phyloP scores from a whole-genome alignment of 92 coral and sea anemone species.

The Palythoa grandiflora region DNA sequence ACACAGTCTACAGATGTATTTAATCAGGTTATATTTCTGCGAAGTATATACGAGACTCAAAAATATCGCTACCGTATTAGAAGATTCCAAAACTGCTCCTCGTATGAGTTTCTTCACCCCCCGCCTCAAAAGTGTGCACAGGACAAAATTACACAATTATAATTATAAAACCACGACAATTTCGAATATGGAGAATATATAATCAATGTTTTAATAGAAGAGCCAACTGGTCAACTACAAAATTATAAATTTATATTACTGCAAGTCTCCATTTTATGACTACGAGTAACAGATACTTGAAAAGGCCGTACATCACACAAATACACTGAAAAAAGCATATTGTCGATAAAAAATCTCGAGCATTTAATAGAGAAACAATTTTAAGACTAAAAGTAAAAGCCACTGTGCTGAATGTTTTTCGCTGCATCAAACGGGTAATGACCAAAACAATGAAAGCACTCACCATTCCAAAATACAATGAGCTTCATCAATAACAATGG shows the following conservation, averaged over 20 bases:
- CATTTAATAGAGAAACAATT: slow-evolving; percentile 19
- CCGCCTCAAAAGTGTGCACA: slow-evolving; percentile 7
- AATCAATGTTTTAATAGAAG: not conserved
- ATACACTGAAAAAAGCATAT: not conserved
- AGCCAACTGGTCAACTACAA: slow-evolving; percentile 6
- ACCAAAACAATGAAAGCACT: slow-evolving; percentile 39
- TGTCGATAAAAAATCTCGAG: slow-evolving; percentile 4
- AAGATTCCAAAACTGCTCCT: not conserved
- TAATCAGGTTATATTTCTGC: not conserved
- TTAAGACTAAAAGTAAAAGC: slow-evolving; percentile 22
- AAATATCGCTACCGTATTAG: not conserved
- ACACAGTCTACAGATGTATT: slow-evolving; percentile 1
- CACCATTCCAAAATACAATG: slow-evolving; percentile 76
- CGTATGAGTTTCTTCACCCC: not conserved
- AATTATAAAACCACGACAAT: not conserved
- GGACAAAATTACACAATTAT: not conserved
- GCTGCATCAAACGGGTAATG: slow-evolving; percentile 4
- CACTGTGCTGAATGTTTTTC: slow-evolving; percentile 34
- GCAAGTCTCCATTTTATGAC: slow-evolving; percentile 22
- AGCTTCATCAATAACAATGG: slow-evolving; percentile 63
- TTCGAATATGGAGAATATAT: not conserved
- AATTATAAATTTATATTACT: not conserved
- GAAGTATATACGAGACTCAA: slow-evolving; percentile 5
- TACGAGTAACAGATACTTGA: slow-evolving; percentile 26
- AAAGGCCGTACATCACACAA: slow-evolving; percentile 11